These are phyloP conservation scores for Dynastes maya DNA, from an alignment of 2,888 invertebrate species.

Conservation along the genomic window DNA sequence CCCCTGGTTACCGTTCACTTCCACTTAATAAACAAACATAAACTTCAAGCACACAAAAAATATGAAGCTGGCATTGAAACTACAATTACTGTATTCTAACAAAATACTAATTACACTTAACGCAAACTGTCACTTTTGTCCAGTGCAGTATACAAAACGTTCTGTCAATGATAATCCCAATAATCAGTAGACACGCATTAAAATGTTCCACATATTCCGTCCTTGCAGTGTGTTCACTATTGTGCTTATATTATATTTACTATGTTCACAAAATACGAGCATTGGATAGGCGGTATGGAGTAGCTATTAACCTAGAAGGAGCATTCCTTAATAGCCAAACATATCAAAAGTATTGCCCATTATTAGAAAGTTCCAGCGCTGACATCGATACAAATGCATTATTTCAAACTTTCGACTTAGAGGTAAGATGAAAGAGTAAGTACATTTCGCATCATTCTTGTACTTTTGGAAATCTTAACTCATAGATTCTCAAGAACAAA, in stretches of 20 bases:
- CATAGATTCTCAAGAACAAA: not conserved
- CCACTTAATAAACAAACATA: too few relatives aligned
- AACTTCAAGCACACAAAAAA: too few relatives aligned
- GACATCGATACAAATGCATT: conserved; percentile 45
- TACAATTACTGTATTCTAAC: too few relatives aligned
- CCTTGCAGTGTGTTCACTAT: not conserved
- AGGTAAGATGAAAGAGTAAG: conserved; percentile 18
- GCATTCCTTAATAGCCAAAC: not conserved
- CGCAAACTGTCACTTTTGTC: too few relatives aligned
- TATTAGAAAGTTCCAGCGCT: not conserved
- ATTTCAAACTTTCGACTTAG: conserved; percentile 33
- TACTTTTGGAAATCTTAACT: not conserved
- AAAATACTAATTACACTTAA: too few relatives aligned
- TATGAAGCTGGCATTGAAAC: too few relatives aligned
- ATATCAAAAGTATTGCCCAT: conserved; percentile 4
- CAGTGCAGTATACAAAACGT: too few relatives aligned
- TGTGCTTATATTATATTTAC: conserved; percentile 26
- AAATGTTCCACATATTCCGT: conserved; percentile 22
- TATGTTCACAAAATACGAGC: conserved; percentile 26
- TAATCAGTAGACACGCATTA: conserved; percentile 6
- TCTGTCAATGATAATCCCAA: conserved; percentile 9
- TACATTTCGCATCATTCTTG: not conserved
- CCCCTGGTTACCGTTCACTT: too few relatives aligned
- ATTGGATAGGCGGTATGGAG: not conserved
- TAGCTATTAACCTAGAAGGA: not conserved